Conservation (phyloP, 1,140 invertebrate genomes). For the Heliconius nattereri region DNA sequence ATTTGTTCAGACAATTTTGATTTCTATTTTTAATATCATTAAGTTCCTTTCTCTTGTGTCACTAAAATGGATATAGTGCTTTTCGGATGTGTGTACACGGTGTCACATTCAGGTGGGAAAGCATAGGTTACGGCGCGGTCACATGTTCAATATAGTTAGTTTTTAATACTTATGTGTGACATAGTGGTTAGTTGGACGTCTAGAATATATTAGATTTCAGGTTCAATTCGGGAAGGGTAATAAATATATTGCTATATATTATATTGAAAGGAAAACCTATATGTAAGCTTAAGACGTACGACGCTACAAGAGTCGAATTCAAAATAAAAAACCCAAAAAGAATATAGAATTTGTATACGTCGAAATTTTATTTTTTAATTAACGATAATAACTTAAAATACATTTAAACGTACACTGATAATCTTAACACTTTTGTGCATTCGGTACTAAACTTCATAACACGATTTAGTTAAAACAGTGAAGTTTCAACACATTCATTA, state of each 20-base stretch:
- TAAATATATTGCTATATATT: no score
- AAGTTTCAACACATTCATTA: slow-evolving; percentile 53
- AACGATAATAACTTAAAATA: background rate
- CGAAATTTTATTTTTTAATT: background rate
- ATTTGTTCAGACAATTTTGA: slow-evolving; percentile 54
- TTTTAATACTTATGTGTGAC: background rate
- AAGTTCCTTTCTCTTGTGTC: slow-evolving; percentile 52
- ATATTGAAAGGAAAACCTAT: no score
- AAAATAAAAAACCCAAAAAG: no score
- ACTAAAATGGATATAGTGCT: slow-evolving; percentile 46
- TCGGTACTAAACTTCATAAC: background rate
- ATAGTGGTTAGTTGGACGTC: background rate
- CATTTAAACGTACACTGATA: background rate
- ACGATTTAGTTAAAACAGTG: slow-evolving; percentile 2
- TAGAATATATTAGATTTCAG: background rate
- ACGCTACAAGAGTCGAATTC: no score
- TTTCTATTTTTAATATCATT: slow-evolving; percentile 54
- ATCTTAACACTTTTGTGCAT: background rate
- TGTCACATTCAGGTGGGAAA: slow-evolving; percentile 80
- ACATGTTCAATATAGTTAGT: slow-evolving; percentile 37
- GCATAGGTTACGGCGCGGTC: slow-evolving; percentile 76
- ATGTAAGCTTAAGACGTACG: no score
- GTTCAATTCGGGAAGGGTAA: background rate
- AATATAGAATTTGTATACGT: no score
- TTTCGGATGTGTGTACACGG: slow-evolving; percentile 51